Conservation (phyloP, 2,113 vertebrate genomes). For the Saccopteryx leptura region DNA sequence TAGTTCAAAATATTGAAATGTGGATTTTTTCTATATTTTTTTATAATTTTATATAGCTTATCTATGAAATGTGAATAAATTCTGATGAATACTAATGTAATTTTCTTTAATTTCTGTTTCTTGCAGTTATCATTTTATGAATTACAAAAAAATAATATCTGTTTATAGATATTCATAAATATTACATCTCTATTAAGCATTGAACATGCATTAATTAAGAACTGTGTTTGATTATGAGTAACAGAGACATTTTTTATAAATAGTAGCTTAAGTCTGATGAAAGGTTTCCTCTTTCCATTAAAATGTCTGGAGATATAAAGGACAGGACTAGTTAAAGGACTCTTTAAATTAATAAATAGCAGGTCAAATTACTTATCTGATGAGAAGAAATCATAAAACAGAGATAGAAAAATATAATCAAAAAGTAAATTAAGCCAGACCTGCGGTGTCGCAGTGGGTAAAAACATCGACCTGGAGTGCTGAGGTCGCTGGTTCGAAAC, state of each 20-base stretch:
- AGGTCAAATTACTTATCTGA: not conserved
- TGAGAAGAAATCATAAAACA: conserved; percentile 42
- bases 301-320: not conserved
- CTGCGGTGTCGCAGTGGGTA: too few relatives aligned
- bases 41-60: conserved; percentile 2
- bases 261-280: not conserved
- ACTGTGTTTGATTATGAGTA: not conserved
- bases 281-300: conserved; percentile 6
- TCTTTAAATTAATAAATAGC: not conserved
- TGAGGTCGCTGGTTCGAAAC: too few relatives aligned
- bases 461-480: too few relatives aligned
- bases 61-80: not conserved
- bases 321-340: not conserved
- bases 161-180: not conserved
- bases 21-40: not conserved
- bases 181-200: not conserved
- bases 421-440: not conserved
- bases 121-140: not conserved
- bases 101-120: conserved; percentile 30
- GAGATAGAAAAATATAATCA: not conserved
- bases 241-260: not conserved
- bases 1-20: not conserved
- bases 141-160: not conserved
- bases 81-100: not conserved
- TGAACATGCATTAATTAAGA: not conserved